These are phyloP conservation scores for Platyrinchus mystaceus DNA, from an alignment of 2,797 vertebrate species.

Conservation along the genomic window DNA sequence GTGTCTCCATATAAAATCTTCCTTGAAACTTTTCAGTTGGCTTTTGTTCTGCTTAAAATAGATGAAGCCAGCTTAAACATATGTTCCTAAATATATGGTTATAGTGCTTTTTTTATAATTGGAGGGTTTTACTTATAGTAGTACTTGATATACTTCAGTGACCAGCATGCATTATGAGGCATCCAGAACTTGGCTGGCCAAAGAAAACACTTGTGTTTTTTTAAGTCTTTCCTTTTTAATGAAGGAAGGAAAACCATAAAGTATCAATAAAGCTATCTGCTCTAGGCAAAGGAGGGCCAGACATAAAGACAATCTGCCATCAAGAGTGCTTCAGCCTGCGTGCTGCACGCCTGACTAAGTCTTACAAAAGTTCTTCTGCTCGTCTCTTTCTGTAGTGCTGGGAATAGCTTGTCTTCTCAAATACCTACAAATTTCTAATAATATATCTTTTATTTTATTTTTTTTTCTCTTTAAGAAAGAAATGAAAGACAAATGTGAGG, in stretches of 20 bases:
- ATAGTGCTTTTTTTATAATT: conserved; percentile 13
- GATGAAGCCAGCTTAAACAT: not conserved
- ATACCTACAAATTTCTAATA: not conserved
- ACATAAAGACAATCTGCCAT: not conserved
- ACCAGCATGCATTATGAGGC: not conserved
- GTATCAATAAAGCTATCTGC: not conserved
- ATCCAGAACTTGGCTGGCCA: not conserved
- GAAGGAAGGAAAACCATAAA: not conserved
- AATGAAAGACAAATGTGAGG: not conserved
- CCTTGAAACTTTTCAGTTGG: not conserved
- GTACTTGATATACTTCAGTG: conserved; percentile 16
- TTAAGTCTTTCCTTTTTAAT: not conserved
- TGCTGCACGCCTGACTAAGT: not conserved
- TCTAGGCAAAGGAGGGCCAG: not conserved
- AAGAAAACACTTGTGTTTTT: not conserved
- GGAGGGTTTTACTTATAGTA: not conserved
- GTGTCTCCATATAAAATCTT: not conserved
- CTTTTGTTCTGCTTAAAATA: conserved; percentile 34
- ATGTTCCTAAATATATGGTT: conserved; percentile 28
- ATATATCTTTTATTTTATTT: not conserved
- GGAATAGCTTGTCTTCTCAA: not conserved
- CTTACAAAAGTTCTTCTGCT: not conserved
- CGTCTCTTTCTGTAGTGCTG: not conserved
- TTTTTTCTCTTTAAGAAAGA: not conserved
- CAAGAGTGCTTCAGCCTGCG: not conserved